A percentile compares a stretch with the other conserved stretches of the same genome.
Conservation (phyloP, 2,113 vertebrate species). For the Lipotes vexillifer region DNA sequence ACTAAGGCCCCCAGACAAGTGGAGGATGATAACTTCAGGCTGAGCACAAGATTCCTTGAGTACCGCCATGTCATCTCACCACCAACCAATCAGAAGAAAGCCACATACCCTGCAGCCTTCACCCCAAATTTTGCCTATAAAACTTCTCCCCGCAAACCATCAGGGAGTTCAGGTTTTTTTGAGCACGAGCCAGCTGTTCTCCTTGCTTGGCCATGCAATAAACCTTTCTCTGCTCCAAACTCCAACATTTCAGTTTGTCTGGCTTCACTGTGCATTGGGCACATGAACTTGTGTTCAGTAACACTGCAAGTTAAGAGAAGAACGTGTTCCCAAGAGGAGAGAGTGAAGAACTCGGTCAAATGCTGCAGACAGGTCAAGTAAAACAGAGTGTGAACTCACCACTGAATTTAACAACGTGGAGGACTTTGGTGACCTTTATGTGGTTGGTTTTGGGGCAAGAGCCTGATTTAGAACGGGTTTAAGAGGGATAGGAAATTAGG, state of each 20-base stretch:
- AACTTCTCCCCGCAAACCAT: neutral
- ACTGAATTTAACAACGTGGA: neutral
- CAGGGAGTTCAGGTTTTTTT: neutral
- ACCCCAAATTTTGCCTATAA: neutral
- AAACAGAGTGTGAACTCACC: neutral
- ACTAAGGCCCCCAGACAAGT: neutral
- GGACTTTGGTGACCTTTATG: neutral
- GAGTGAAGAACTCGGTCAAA: neutral
- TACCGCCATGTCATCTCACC: neutral
- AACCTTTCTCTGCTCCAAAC: neutral
- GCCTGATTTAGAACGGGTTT: neutral
- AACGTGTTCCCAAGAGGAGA: neutral
- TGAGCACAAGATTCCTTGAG: neutral
- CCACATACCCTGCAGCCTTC: neutral
- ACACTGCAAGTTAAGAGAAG: neutral
- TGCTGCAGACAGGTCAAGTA: neutral
- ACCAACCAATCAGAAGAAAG: neutral
- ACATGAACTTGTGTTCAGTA: neutral
- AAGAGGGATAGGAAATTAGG: neutral
- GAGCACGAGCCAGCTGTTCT: neutral
- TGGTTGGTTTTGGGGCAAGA: neutral
- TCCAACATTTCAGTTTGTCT: neutral
- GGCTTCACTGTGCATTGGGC: neutral
- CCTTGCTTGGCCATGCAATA: neutral
- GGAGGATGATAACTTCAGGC: neutral